Base-by-base conservation (phyloP, 2,113 vertebrate genomes). In the Holacanthus passer region DNA sequence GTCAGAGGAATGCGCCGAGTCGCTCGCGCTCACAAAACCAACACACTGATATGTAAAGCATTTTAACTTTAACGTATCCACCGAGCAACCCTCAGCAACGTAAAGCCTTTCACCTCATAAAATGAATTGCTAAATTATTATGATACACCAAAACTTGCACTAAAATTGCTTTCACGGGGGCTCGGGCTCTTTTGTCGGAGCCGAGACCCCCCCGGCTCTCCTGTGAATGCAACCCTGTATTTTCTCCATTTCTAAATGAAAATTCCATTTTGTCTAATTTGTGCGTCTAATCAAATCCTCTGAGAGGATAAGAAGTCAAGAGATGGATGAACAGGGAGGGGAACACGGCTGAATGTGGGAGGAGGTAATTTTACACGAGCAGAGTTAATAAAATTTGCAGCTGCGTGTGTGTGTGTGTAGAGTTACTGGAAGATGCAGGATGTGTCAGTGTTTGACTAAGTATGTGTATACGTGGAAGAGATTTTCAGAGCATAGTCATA, bases 221-320 rank as follows among this genome's bases (percentile, higher is more conserved):
- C 16, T 64, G 55, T 47, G 45, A 78, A 56, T 79, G n/a, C 11
- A 56, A 32, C 19, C 13, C 8, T 8, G 29, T 29, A 65, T 80
- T 47, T 53, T 66, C n/a, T n/a, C n/a, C 37, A 17, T 65, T 87
- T 86, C 56, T 73, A 83, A 89, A 89, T 79, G 39, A 80, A 83
- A 85, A 84, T 72, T 83, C 27, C 7, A 80, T 75, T 91, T 79
- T 37, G 77, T 76, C 37, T 87, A 77, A 87, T 90, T 83, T 82
- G 65, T 55, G 67, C 32, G 50, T 83, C 71, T 83, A 75, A 84
- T 89, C 77, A 85, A 87, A 82, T 77, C 82, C 60, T 83, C 67
- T 7, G 68, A 47, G 81, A 84, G 45, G 37, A 70, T 66, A 71
- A 55, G 39, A 79, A 79, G 86, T 82, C 74, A 84, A 73, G 64